Conservation (phyloP, 2,888 invertebrate species). For the Machimus rusticus region DNA sequence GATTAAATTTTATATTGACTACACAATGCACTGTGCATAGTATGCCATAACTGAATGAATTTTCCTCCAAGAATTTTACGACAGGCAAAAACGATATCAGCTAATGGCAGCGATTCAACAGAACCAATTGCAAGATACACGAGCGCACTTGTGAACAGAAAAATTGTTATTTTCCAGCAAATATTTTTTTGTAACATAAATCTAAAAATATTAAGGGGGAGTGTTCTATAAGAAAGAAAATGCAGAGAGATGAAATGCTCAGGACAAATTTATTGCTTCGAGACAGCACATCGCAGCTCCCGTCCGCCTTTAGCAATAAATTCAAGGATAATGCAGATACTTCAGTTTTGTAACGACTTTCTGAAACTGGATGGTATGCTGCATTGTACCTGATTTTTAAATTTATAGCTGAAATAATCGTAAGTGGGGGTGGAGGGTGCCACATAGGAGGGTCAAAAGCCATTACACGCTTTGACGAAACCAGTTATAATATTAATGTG, state of each 20-base stretch:
- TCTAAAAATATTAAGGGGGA: background rate
- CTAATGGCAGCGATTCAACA: background rate
- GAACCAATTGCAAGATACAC: background rate
- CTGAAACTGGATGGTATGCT: background rate
- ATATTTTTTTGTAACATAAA: background rate
- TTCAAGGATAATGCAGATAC: constrained; percentile 10
- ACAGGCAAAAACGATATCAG: background rate
- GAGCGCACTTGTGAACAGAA: background rate
- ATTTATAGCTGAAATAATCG: background rate
- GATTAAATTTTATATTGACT: too few species aligned
- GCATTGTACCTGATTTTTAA: constrained; percentile 17
- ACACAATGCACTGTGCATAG: too few species aligned
- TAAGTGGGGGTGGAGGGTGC: background rate
- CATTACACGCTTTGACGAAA: background rate
- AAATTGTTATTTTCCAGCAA: background rate
- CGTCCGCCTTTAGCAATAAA: background rate
- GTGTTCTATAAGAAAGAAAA: background rate
- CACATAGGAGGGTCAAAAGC: background rate
- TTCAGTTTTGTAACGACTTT: constrained; percentile 1
- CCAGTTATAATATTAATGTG: background rate
- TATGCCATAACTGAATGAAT: too few species aligned
- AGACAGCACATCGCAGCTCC: background rate
- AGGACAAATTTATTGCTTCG: background rate
- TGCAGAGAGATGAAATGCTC: background rate
- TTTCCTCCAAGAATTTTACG: too few species aligned